Conservation (phyloP, 2,888 invertebrate genomes). For the Camponotus fellah region DNA sequence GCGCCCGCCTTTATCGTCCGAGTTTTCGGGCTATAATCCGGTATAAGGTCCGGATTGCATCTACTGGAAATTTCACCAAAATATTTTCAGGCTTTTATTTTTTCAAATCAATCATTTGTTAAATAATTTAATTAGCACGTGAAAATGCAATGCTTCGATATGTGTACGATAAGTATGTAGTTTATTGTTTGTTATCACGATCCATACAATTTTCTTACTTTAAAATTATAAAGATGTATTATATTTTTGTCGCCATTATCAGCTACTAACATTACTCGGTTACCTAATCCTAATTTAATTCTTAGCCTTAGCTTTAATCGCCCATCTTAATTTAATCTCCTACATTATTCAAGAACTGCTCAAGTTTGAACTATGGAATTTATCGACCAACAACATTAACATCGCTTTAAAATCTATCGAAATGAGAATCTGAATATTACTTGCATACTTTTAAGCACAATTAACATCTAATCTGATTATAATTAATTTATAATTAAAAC, state of each 20-base stretch:
- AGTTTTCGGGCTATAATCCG: slow-evolving; percentile 62
- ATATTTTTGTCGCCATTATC: background rate
- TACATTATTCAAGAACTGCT: background rate
- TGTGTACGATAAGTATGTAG: background rate
- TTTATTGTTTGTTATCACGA: background rate
- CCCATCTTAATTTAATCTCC: background rate
- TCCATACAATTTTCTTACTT: background rate
- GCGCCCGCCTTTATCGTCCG: slow-evolving; percentile 68
- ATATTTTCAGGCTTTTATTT: background rate
- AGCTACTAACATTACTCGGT: background rate
- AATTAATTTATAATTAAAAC: background rate
- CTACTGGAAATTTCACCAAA: slow-evolving; percentile 56
- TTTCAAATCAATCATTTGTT: background rate
- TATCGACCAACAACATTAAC: background rate
- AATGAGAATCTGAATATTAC: background rate
- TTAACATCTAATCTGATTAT: background rate
- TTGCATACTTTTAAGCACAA: background rate
- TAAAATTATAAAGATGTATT: background rate
- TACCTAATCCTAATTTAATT: background rate
- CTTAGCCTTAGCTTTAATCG: background rate
- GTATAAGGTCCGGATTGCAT: slow-evolving; percentile 37
- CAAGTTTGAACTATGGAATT: background rate
- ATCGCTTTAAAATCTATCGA: background rate
- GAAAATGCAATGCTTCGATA: background rate
- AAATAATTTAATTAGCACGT: background rate